These are phyloP conservation scores for Aricia artaxerxes DNA, from an alignment of 2,888 invertebrate species.

Conservation along the genomic window DNA sequence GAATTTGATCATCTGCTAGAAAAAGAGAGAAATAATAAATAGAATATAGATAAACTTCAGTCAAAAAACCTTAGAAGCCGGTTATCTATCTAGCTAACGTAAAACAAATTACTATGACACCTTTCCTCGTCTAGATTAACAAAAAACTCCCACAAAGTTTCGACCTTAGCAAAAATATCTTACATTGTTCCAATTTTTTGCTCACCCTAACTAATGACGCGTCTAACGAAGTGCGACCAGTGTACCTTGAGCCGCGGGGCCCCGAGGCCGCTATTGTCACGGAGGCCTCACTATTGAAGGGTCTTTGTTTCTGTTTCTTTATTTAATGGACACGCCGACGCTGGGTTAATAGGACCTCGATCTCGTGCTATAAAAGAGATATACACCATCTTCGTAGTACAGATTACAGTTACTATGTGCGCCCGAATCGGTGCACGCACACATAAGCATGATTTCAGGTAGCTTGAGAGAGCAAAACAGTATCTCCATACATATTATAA, in stretches of 20 bases:
- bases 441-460: no score
- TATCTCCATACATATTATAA: no score
- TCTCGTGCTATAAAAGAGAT: neutral
- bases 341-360: neutral
- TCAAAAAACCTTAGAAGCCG: no score
- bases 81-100: no score
- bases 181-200: constrained; percentile 21
- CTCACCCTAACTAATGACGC: constrained; percentile 45
- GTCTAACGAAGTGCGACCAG: constrained; percentile 45
- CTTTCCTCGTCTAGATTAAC: neutral
- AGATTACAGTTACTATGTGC: no score
- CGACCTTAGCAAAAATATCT: neutral
- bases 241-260: constrained; percentile 35
- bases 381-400: neutral
- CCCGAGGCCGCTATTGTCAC: constrained; percentile 41
- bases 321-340: constrained; percentile 39
- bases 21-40: no score
- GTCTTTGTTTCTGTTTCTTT: constrained; percentile 43
- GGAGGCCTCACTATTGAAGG: constrained; percentile 42
- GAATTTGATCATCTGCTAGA: no score
- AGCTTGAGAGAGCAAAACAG: no score
- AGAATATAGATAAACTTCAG: no score
- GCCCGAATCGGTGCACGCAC: no score
- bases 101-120: no score
- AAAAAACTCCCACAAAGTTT: neutral